Base-by-base conservation (phyloP, 1,140 invertebrate genomes). In the Lucilia sericata region DNA sequence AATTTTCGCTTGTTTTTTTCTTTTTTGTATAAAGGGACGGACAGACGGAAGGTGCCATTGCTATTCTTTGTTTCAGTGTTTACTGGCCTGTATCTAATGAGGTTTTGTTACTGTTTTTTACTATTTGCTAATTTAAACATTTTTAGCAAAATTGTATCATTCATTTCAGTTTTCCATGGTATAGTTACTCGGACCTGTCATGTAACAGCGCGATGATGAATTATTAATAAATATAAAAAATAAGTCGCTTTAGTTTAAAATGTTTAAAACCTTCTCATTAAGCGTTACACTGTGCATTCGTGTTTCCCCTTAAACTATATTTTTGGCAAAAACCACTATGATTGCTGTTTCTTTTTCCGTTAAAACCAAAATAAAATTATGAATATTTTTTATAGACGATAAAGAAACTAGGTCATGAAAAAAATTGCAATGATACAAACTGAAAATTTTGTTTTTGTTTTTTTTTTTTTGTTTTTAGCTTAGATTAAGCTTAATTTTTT, bases 341-440 rank as follows among this genome's bases (percentile, higher is more conserved):
- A 13, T n/a, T 30, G 1, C 3, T 55, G 51, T 13, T 55, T 14
- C 42, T 42, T 42, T 42, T 42, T 42, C 42, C 42, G 42, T 42
- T 42, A 7, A 42, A 0, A 42, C 42, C 25, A 30, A 30, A 30
- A 49, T 49, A 55, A 55, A 55, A n/a, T 55, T 42, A 42, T 42
- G 42, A 42, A 42, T 42, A 42, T 42, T 42, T 42, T 55, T 55
- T 55, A 12, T 55, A 55, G 51, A 0, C 5, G 13, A 49, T 19
- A n/a, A 47, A 49, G 9, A 80, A 80, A 80, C 76, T 80, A 80
- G 76, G 76, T 80, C 76, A 80, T 30, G 65, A 80, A 80, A 42
- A 7, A 47, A 47, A 47, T 80, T 25, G 14, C 42, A 42, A 78
- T 47, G 36, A 78, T 42, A 42, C 42, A 42, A 55, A 12, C 51